A percentile compares a stretch with the other conserved stretches of the same genome.
Conservation (phyloP, 1,140 invertebrate genomes). For the Cardiocondyla obscurior region DNA sequence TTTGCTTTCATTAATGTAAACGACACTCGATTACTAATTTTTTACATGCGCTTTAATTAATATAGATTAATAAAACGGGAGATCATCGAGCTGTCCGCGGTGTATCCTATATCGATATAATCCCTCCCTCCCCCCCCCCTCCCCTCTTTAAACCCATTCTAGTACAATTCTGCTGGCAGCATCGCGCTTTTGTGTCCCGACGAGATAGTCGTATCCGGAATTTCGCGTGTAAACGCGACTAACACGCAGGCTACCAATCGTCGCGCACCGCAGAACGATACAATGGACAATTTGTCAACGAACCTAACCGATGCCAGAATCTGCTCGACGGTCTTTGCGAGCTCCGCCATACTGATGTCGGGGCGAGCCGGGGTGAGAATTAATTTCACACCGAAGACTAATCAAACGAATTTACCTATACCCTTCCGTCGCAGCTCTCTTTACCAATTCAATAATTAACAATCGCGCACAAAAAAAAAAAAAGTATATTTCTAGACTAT, state of each 20-base stretch:
- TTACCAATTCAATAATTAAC: neutral
- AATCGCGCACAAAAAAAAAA: no score
- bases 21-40: constrained; percentile 64
- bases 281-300: constrained; percentile 74
- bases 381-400: constrained; percentile 40
- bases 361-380: constrained; percentile 49
- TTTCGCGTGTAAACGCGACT: constrained; percentile 69
- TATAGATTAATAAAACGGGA: constrained; percentile 56
- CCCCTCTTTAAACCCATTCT: constrained; percentile 17
- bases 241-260: constrained; percentile 66
- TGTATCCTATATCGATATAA: constrained; percentile 55
- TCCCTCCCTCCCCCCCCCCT: no score
- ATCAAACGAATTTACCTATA: neutral
- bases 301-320: constrained; percentile 66
- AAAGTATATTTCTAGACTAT: neutral
- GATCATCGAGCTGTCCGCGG: constrained; percentile 65
- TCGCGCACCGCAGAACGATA: constrained; percentile 61
- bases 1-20: neutral
- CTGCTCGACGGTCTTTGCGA: constrained; percentile 53
- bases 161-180: constrained; percentile 46
- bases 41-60: constrained; percentile 17
- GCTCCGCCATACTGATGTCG: constrained; percentile 46
- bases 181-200: constrained; percentile 63
- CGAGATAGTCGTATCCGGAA: constrained; percentile 55
- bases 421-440: neutral